Conservation (phyloP, 2,113 vertebrate genomes). For the Indicator maculatus region DNA sequence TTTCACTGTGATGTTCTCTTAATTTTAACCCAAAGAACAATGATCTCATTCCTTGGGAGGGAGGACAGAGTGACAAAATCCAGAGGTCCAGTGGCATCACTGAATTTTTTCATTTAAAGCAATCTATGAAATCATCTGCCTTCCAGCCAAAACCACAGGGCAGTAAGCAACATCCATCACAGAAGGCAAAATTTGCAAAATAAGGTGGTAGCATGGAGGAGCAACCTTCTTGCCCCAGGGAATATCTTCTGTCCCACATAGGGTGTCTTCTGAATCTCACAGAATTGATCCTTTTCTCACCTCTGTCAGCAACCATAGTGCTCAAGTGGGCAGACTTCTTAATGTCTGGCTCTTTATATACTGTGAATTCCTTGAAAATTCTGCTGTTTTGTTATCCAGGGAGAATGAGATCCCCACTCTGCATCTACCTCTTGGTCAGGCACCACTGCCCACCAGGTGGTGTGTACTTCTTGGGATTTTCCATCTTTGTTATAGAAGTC, state of each 20-base stretch:
- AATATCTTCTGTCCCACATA: neutral
- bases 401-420: neutral
- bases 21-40: neutral
- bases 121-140: neutral
- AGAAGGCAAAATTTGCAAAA: neutral
- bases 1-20: neutral
- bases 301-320: neutral
- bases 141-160: neutral
- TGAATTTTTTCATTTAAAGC: neutral
- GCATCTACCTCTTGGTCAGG: neutral
- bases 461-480: neutral
- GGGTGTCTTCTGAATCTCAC: neutral
- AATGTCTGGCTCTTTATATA: neutral
- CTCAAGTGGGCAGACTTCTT: neutral
- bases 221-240: neutral
- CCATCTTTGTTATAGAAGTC: neutral
- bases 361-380: neutral
- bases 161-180: neutral
- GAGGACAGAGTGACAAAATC: conserved; percentile 15
- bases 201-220: neutral
- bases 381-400: neutral
- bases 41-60: neutral
- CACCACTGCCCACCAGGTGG: neutral
- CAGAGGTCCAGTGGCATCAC: neutral
- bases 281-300: neutral